phyloP scores from a whole-genome alignment of 2,888 invertebrate genomes.

The Oligia latruncula region DNA sequence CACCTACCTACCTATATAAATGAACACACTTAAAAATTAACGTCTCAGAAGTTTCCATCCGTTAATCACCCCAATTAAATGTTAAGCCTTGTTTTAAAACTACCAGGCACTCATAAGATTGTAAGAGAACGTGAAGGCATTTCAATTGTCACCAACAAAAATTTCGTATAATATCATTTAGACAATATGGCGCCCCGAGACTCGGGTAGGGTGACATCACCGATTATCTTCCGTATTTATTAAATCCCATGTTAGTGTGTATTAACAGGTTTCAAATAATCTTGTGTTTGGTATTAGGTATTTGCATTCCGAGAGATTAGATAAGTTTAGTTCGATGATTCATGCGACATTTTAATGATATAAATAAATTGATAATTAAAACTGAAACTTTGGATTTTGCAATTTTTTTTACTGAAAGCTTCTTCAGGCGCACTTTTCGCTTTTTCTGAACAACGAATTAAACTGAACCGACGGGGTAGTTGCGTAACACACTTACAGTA shows the following conservation, averaged over 20 bases:
- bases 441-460: not conserved
- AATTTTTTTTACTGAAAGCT: not conserved
- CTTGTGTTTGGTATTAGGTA: not conserved
- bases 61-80: constrained; percentile 33
- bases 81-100: constrained; percentile 46
- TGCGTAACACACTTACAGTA: no score
- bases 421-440: not conserved
- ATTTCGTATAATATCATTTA: constrained; percentile 80
- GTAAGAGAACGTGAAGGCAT: constrained; percentile 61
- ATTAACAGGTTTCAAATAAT: constrained; percentile 6
- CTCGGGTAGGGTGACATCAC: constrained; percentile 67
- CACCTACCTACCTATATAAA: not conserved
- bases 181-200: constrained; percentile 85
- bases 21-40: not conserved
- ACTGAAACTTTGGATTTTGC: not conserved
- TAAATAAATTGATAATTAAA: not conserved
- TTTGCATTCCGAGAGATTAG: constrained; percentile 2
- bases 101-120: constrained; percentile 68
- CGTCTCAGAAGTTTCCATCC: not conserved
- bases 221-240: constrained; percentile 32
- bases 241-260: not conserved
- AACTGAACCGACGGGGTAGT: not conserved
- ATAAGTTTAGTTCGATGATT: not conserved
- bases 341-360: not conserved
- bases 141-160: constrained; percentile 60